These are phyloP conservation scores for Bolinopsis microptera DNA, from an alignment of 37 sponge, comb jelly and placozoan genomes.

Conservation along the genomic window DNA sequence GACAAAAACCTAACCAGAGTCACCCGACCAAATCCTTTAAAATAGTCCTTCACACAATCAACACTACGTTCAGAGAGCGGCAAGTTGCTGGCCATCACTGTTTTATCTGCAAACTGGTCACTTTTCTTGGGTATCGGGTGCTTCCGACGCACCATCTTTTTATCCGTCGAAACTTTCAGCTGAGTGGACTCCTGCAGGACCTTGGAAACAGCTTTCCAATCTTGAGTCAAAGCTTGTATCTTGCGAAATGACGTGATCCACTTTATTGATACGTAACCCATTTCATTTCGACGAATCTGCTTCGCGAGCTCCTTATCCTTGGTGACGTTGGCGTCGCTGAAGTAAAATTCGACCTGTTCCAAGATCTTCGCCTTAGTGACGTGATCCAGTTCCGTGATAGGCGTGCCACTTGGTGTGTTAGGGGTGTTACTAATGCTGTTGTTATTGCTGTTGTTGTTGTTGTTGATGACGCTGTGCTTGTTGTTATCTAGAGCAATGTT, in stretches of 20 bases:
- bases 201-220: constrained; percentile 74
- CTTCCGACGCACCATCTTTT: constrained; percentile 78
- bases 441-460: not conserved
- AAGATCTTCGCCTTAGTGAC: constrained; percentile 70
- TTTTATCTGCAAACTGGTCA: constrained; percentile 69
- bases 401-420: not conserved
- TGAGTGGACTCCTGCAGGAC: constrained; percentile 70
- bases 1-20: constrained; percentile 71
- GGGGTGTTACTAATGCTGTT: not conserved
- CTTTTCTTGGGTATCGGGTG: constrained; percentile 74
- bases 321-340: constrained; percentile 91
- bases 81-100: constrained; percentile 74
- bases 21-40: constrained; percentile 75
- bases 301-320: constrained; percentile 87
- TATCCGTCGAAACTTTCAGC: constrained; percentile 76
- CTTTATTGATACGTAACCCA: constrained; percentile 88
- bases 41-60: constrained; percentile 68
- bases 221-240: constrained; percentile 83
- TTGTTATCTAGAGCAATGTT: constrained; percentile 46
- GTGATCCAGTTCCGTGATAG: constrained; percentile 51
- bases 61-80: constrained; percentile 65
- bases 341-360: constrained; percentile 91
- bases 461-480: not conserved
- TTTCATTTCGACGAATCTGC: constrained; percentile 85
- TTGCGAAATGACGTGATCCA: constrained; percentile 85